phyloP scores from a whole-genome alignment of 2,888 invertebrate species.

The Aspidiotus rigidus region DNA sequence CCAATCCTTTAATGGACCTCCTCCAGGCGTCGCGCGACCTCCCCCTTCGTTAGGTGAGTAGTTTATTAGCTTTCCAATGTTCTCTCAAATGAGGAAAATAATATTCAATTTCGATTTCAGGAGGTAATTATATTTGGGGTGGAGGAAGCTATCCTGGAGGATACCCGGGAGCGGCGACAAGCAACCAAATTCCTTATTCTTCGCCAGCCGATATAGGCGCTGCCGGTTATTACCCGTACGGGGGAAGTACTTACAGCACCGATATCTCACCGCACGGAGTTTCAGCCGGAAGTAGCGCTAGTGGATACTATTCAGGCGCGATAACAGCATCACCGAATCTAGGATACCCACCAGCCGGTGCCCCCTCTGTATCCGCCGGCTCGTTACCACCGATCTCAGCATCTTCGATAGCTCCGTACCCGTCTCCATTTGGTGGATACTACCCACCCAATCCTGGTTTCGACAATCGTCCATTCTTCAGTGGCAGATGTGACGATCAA shows the following conservation, averaged over 20 bases:
- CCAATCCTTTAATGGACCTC: conserved; percentile 47
- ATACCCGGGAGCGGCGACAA: conserved; percentile 23
- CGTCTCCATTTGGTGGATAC: conserved; percentile 30
- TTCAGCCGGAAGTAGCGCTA: conserved; percentile 18
- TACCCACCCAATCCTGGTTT: conserved; percentile 38
- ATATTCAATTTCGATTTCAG: conserved; percentile 40
- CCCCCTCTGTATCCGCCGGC: conserved; percentile 32
- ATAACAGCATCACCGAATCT: conserved; percentile 23
- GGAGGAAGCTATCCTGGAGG: conserved; percentile 39
- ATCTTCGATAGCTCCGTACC: conserved; percentile 24
- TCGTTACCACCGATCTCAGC: conserved; percentile 33
- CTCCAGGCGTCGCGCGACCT: conserved; percentile 43
- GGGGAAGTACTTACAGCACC: conserved; percentile 14
- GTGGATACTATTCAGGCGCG: conserved; percentile 18
- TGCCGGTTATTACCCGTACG: conserved; percentile 15
- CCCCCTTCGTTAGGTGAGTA: conserved; percentile 35
- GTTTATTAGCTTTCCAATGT: not conserved
- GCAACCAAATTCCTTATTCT: conserved; percentile 7
- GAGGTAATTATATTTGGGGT: conserved; percentile 38
- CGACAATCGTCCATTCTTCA: conserved; percentile 39
- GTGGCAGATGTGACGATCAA: conserved; percentile 65
- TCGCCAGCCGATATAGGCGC: conserved; percentile 18
- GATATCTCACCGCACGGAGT: conserved; percentile 21
- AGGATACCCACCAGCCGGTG: conserved; percentile 35
- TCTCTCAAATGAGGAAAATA: conserved; percentile 36